Evolutionary conservation across 2,113 vertebrate species (phyloP), one percentile per base, ranked within the genome.

Genomic region (Chloropsis cyanopogon): DNA sequence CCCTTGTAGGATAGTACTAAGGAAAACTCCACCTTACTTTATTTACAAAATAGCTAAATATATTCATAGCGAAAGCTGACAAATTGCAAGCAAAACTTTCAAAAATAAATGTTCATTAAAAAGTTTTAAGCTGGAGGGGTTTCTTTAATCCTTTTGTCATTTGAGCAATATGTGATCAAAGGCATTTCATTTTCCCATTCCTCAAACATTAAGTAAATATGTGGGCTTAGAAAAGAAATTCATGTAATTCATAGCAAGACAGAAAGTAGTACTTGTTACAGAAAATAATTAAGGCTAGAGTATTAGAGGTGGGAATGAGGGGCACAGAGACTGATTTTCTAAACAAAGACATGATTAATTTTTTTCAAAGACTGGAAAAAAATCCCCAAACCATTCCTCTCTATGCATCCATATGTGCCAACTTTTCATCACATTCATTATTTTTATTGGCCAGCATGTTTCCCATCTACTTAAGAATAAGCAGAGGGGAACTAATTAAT

Each of bases 101-200:
- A 95, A 97, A 96, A 96, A 23, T 54, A 41, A 94, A 86, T 44
- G 61, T 94, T 96, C 82, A 86, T 97, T 91, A 97, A 87, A 82
- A 97, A 81, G 31, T 73, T 96, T 94, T 95, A 91, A 90, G 80
- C 72, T 90, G 12, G 11, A 82, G 66, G 88, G 71, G 33, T 42
- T 96, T 96, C 92, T 92, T 86, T 72, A 82, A 87, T 93, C 86
- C 93, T 95, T 97, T 94, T 96, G 92, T 96, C 94, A 93, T 95
- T 93, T 92, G 84, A 85, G 84, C 59, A 96, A 82, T 68, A 53
- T 71, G 86, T 85, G 94, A 98, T 96, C 97, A 97, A 97, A 98
- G 86, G 82, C 57, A 92, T 83, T 88, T 94, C 69, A 66, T 80
- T 90, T 71, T 65, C 37, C 84, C 52, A 65, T 73, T 92, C 82